Evolutionary conservation across 2,797 vertebrate species (phyloP).

Genomic region (Danio choprae): DNA sequence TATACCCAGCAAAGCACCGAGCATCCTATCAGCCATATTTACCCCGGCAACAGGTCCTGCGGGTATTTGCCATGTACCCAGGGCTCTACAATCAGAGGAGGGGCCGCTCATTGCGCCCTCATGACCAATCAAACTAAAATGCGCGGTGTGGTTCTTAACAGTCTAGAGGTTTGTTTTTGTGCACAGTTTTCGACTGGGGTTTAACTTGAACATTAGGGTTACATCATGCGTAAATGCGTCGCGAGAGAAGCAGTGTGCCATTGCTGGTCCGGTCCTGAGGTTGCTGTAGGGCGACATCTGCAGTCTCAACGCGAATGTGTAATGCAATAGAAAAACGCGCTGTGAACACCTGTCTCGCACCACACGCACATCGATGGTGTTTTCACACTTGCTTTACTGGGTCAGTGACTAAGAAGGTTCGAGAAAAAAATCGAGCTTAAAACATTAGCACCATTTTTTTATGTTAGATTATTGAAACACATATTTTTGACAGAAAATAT

Average conservation of each 20-base stretch:
- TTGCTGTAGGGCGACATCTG: constrained; percentile 60
- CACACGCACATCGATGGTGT: background rate
- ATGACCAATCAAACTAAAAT: constrained; percentile 35
- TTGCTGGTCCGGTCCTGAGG: constrained; percentile 35
- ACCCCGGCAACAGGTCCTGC: constrained; percentile 64
- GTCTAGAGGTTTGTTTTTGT: background rate
- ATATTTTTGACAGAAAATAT: too few relatives aligned
- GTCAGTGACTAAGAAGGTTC: background rate
- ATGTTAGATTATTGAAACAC: background rate
- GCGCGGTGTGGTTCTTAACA: background rate
- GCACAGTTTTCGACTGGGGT: background rate
- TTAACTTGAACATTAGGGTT: constrained; percentile 49
- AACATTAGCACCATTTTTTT: background rate
- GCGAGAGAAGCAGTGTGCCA: constrained; percentile 33
- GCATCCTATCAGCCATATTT: constrained; percentile 58
- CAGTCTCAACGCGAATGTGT: constrained; percentile 36
- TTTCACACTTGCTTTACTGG: background rate
- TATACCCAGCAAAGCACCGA: constrained; percentile 49
- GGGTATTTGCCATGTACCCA: constrained; percentile 54
- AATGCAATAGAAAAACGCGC: constrained; percentile 37
- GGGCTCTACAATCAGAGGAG: constrained; percentile 46
- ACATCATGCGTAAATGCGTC: constrained; percentile 58
- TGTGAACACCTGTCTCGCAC: background rate
- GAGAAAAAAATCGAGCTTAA: background rate
- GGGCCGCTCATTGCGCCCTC: constrained; percentile 38